phyloP scores from a whole-genome alignment of 2,888 invertebrate genomes.

The Buathra laborator region DNA sequence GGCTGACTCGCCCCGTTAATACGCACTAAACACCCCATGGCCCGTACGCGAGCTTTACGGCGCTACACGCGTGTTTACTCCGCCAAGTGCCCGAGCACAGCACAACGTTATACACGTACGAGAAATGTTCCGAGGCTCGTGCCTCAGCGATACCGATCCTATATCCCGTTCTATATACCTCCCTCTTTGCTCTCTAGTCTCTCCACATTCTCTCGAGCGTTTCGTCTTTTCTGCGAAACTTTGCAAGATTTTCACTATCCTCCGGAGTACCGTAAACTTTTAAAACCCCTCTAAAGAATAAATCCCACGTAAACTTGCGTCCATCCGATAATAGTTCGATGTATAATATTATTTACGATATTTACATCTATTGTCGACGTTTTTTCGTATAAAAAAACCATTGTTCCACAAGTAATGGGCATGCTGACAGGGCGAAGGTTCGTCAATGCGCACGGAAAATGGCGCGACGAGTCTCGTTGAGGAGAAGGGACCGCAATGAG shows the following conservation, averaged over 20 bases:
- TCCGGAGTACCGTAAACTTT: slow-evolving; percentile 38
- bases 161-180: slow-evolving; percentile 17
- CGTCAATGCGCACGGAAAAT: slow-evolving; percentile 16
- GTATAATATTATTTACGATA: no score
- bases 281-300: slow-evolving; percentile 23
- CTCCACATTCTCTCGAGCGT: background rate
- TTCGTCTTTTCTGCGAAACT: slow-evolving; percentile 8
- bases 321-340: no score
- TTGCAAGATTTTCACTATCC: slow-evolving; percentile 46
- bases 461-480: slow-evolving; percentile 35
- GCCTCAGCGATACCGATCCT: slow-evolving; percentile 50
- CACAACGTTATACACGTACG: slow-evolving; percentile 65
- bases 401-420: background rate
- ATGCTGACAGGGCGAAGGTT: background rate
- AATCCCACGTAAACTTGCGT: background rate
- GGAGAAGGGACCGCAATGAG: slow-evolving; percentile 68
- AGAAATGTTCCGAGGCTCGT: slow-evolving; percentile 60
- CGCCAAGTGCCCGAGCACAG: slow-evolving; percentile 71
- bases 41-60: slow-evolving; percentile 77
- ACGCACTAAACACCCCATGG: slow-evolving; percentile 84
- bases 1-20: slow-evolving; percentile 81
- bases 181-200: background rate
- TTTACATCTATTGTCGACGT: no score
- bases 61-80: slow-evolving; percentile 79
- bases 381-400: background rate